phyloP scores from a whole-genome alignment of 2,113 vertebrate genomes.

The Lophura nycthemera region DNA sequence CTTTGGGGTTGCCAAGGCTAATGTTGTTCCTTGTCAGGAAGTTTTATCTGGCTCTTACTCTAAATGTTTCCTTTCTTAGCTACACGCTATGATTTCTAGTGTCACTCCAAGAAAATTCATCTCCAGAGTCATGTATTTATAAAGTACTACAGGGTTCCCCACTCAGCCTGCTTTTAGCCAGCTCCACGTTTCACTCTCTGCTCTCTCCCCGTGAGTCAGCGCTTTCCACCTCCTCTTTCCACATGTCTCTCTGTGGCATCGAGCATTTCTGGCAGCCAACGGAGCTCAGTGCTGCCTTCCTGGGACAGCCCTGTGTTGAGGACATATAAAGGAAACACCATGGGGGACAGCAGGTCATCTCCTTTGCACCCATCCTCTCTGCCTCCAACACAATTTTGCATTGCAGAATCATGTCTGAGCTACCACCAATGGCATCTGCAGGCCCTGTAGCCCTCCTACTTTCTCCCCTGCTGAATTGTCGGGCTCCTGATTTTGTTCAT shows the following conservation, averaged over 20 bases:
- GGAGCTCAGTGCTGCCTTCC: neutral
- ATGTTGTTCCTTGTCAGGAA: constrained; percentile 34
- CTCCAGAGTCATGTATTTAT: constrained; percentile 48
- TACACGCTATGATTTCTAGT: constrained; percentile 4
- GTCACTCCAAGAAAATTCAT: constrained; percentile 41
- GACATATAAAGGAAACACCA: neutral
- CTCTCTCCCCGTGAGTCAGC: constrained; percentile 15
- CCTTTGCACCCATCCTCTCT: neutral
- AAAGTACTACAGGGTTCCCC: constrained; percentile 41
- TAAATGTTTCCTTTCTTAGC: constrained; percentile 42
- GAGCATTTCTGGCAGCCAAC: constrained; percentile 1
- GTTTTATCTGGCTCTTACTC: constrained; percentile 33
- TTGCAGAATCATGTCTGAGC: neutral
- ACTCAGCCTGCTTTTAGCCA: constrained; percentile 54
- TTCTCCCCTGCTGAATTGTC: neutral
- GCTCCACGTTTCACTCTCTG: neutral
- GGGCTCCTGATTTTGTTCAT: neutral
- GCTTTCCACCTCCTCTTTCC: neutral
- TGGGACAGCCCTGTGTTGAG: neutral
- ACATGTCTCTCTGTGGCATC: neutral
- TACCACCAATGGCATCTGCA: fast-evolving
- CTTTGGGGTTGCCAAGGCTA: neutral
- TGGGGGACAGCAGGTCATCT: neutral
- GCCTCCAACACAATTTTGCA: neutral
- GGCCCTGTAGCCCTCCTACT: neutral